Base-by-base conservation (phyloP, 1,140 invertebrate genomes). In the Bombus terrestris region DNA sequence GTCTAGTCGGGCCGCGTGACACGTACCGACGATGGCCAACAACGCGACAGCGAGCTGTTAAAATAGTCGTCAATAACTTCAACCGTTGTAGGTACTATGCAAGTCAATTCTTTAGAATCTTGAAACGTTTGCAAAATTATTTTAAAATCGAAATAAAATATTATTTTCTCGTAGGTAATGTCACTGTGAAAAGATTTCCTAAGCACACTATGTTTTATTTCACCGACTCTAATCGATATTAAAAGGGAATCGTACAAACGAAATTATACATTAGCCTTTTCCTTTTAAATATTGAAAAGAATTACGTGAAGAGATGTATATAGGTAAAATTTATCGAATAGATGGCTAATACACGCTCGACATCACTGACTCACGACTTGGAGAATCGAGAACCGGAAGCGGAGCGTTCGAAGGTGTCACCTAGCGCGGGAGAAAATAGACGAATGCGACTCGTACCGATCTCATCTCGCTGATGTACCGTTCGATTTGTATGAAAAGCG, bases 1-100 rank as follows among this genome's bases (percentile, higher is more conserved):
- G 85, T 97, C 96, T 84, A 97, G 93, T 82, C 96, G 95, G 83
- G 95, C 95, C 85, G 95, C 93, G 86, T 88, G 89, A 88, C 95
- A 92, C 64, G 81, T 82, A 47, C 90, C 91, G 53, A 87, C 88
- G 47, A 92, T 41, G 71, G 86, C 87, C 86, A 93, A 79, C 37
- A 93, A 15, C 62, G 86, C 87, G 79, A 90, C 89, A 69, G 75
- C 84, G 73, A 91, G 62, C 79, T 91, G 92, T 86, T 91, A 82
- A 92, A 90, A 92, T 72, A 74, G n/a, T 53, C n/a, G 12, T 84
- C 72, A 78, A 13, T 41, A 62, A 22, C 15, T 43, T 35, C 28
- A 39, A 73, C 13, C n/a, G n/a, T 18, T 18, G 41, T 22, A 43
- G 5, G 2, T 39, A 13, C 25, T 5, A 71, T 5, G 32, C 15